Evolutionary conservation across 2,888 invertebrate species (phyloP), one percentile per base, ranked within the genome.

Genomic region (Odontocerum albicorne): DNA sequence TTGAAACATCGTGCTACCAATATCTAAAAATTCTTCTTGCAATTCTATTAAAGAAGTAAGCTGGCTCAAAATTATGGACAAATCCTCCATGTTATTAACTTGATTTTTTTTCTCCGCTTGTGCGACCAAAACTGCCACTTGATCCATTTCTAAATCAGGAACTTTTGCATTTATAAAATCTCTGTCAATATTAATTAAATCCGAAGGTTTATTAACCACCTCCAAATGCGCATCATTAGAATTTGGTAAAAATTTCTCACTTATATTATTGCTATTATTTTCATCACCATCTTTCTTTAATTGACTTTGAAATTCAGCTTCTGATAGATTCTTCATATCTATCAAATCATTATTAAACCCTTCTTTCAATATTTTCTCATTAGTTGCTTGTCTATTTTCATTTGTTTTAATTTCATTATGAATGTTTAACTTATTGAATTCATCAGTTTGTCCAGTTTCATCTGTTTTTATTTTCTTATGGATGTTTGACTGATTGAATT

Each of bases 21-120:
- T 45, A 15, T 58, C 33, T 2, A 60, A 32, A 35, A 57, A 57
- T 35, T 60, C 55, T 49, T 57, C 44, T 32, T 60, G 57, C 3
- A 60, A 17, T 15, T 60, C 35, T 16, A 60, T 22, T 31, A 60
- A 40, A 20, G 40, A 36, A 13, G 46, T 31, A 7, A 60, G 21
- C 39, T 57, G 54, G n/a, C 51, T 31, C 4, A 60, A 31, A 10
- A 57, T 16, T 8, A 12, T 16, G 12, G 51, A 57, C 22, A 60
- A 42, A n/a, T 46, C 44, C 27, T 45, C 22, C 32, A 51, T 12
- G 17, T 44, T 20, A 12, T 35, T 16, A 4, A 44, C 17, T 16
- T 43, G 15, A 3, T 20, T 15, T 13, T 35, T n/a, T n/a, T 27
- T 12, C 22, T 43, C 16, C n/a, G n/a, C 8, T 6, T 16, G 16